Evolutionary conservation across 2,113 vertebrate genomes (phyloP).

Genomic region (Phylloscopus trochiloides): DNA sequence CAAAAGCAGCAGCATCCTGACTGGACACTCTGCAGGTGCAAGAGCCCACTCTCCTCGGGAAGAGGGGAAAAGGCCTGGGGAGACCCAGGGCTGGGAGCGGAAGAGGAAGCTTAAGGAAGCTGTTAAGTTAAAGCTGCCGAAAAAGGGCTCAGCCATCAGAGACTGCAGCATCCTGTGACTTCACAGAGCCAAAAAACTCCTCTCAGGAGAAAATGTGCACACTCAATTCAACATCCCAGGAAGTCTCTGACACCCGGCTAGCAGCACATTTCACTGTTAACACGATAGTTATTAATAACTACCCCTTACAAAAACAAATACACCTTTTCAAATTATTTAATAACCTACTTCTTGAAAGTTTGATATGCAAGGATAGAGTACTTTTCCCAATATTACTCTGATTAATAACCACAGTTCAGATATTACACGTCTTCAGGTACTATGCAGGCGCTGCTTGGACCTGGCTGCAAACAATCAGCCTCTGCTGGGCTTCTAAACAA

Average conservation of each 20-base stretch:
- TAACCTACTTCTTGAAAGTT: not conserved
- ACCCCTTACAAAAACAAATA: not conserved
- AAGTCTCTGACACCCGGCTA: not conserved
- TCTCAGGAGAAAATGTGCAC: not conserved
- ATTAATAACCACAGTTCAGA: not conserved
- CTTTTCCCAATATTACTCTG: not conserved
- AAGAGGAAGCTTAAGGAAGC: not conserved
- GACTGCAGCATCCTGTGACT: not conserved
- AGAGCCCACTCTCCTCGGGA: not conserved
- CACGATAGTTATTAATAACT: not conserved
- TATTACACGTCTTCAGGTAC: not conserved
- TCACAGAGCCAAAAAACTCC: not conserved
- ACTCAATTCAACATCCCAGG: not conserved
- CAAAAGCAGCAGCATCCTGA: not conserved
- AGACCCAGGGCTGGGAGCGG: not conserved
- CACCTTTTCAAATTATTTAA: not conserved
- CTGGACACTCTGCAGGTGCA: not conserved
- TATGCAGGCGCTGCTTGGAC: not conserved
- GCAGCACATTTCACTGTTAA: not conserved
- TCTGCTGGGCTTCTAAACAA: not conserved
- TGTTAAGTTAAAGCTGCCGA: not conserved
- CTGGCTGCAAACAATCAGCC: not conserved
- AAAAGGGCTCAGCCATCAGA: not conserved
- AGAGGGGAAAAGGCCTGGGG: not conserved
- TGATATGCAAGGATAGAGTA: not conserved